phyloP scores from a whole-genome alignment of 2,113 vertebrate genomes.

The Pica pica region DNA sequence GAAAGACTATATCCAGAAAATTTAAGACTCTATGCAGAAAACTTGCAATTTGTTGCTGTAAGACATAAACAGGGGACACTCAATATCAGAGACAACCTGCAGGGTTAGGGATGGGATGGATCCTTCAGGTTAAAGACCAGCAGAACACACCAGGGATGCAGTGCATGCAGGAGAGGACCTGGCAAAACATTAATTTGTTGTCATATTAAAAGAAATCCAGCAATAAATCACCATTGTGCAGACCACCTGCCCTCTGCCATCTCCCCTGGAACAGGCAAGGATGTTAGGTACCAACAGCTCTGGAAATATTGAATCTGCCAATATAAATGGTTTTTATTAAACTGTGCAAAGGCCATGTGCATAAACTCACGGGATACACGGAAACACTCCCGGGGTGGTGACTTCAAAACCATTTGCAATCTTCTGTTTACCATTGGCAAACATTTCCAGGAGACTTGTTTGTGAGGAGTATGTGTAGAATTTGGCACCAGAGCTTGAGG shows the following conservation, averaged over 20 bases:
- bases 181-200: background rate
- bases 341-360: background rate
- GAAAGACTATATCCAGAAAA: background rate
- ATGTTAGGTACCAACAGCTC: background rate
- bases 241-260: background rate
- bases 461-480: background rate
- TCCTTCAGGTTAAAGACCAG: background rate
- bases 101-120: background rate
- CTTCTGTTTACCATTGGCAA: background rate
- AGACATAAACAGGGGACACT: background rate
- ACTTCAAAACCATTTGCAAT: background rate
- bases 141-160: background rate
- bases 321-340: background rate
- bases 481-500: background rate
- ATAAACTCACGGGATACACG: background rate
- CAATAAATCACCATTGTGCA: background rate
- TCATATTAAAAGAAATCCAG: background rate
- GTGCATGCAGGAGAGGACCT: background rate
- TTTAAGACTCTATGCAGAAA: background rate
- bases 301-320: background rate
- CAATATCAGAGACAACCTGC: background rate
- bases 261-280: background rate
- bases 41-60: background rate
- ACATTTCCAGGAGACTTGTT: background rate
- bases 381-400: background rate